Base-by-base conservation (phyloP, 2,888 invertebrate species). In the Blastobasis lacticolella region DNA sequence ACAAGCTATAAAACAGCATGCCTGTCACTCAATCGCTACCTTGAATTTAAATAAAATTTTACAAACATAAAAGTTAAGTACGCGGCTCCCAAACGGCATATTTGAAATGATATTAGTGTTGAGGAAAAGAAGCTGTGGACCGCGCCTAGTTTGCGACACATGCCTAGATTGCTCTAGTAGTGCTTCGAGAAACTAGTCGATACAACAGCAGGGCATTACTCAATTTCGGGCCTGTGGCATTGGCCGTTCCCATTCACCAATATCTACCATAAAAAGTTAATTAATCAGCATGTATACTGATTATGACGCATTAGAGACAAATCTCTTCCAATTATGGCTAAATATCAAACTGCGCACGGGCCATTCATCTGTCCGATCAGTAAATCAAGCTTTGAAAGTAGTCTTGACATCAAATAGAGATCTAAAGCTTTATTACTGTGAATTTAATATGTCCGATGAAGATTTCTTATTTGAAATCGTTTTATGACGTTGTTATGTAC, bases 1-100 rank as follows among this genome's bases (percentile, higher is more conserved):
- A 77, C 85, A 73, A 75, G 69, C 75, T 73, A 77, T 81, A 79
- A 83, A 81, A 81, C 81, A 83, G 80, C 79, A 83, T 79, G 78
- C 81, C 76, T 71, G 78, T 78, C 83, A 80, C 78, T 83, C 82
- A 81, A 82, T 80, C 78, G 76, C 78, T 69, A 74, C 70, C 72
- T 66, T 75, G 71, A 73, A 84, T 85, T 82, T 80, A 77, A 84
- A 84, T 81, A 79, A 76, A 79, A 74, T 64, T 63, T 23, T 23
- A 23, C 23, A 23, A 23, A 23, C 23, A 23, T 23, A 51, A 55
- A 54, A 57, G 63, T 58, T 54, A 50, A 54, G 54, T 5, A 37
- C 10, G 10, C 49, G 45, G 38, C 7, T 23, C 23, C 23, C 23
- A 23, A 23, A 23, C 23, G 23, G 23, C 23, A 23, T 23, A 23